These are phyloP conservation scores for Lagocephalus sceleratus DNA, from an alignment of 2,797 vertebrate genomes.

Conservation along the genomic window DNA sequence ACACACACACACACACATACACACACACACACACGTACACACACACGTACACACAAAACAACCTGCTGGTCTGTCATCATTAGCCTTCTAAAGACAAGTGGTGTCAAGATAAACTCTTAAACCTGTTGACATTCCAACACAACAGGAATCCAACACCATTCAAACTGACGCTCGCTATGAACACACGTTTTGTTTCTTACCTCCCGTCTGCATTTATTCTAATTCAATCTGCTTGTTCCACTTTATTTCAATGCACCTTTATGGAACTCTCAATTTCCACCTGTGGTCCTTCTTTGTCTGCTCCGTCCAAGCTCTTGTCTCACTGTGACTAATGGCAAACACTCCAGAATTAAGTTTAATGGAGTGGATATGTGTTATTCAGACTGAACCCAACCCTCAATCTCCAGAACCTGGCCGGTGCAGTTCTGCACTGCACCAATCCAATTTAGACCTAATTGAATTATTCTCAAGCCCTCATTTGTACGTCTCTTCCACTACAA, in stretches of 20 bases:
- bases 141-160: slow-evolving; percentile 8
- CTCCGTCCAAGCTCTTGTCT: slow-evolving; percentile 43
- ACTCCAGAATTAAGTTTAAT: slow-evolving; percentile 64
- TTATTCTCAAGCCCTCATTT: slow-evolving; percentile 56
- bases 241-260: slow-evolving; percentile 21
- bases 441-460: slow-evolving; percentile 70
- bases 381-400: slow-evolving; percentile 36
- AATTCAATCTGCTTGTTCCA: slow-evolving; percentile 20
- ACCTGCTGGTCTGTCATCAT: slow-evolving; percentile 38
- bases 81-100: slow-evolving; percentile 46
- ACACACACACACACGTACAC: neutral
- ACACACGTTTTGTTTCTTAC: neutral
- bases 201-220: neutral
- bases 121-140: slow-evolving; percentile 39
- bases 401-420: slow-evolving; percentile 40
- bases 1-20: neutral
- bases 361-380: slow-evolving; percentile 54
- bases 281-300: slow-evolving; percentile 38
- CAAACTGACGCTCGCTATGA: neutral
- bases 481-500: slow-evolving; percentile 54
- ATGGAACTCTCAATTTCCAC: slow-evolving; percentile 51
- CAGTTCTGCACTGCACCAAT: slow-evolving; percentile 59
- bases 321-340: slow-evolving; percentile 54
- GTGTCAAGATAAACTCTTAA: slow-evolving; percentile 50
- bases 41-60: slow-evolving; percentile 1